phyloP scores from a whole-genome alignment of 2,113 vertebrate species.

The Origma solitaria region DNA sequence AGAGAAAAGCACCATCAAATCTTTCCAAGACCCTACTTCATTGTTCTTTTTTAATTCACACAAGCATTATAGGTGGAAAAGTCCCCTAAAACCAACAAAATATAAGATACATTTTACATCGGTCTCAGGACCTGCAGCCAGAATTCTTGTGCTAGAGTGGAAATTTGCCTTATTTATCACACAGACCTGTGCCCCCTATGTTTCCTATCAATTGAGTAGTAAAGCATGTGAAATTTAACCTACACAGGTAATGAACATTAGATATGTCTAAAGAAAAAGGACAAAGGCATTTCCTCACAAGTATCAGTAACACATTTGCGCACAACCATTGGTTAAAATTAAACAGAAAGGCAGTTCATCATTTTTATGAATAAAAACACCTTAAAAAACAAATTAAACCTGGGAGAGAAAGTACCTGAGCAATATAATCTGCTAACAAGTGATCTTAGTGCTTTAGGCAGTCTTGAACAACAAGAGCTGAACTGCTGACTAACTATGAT shows the following conservation, averaged over 20 bases:
- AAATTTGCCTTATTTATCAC: not conserved
- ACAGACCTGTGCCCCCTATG: not conserved
- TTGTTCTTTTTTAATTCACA: not conserved
- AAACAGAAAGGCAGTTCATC: not conserved
- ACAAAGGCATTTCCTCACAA: not conserved
- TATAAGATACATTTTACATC: not conserved
- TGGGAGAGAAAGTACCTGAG: not conserved
- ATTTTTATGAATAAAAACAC: not conserved
- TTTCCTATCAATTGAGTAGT: not conserved
- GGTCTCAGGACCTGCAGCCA: not conserved
- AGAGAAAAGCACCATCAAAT: not conserved
- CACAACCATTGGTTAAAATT: not conserved
- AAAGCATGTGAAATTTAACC: not conserved
- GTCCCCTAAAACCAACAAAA: not conserved
- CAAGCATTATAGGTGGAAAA: not conserved
- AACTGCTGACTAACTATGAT: constrained; percentile 36
- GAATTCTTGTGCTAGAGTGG: not conserved
- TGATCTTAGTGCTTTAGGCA: not conserved
- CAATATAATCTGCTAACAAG: not conserved
- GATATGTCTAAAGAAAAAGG: not conserved
- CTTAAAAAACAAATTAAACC: not conserved
- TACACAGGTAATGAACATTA: not conserved
- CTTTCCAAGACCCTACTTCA: not conserved
- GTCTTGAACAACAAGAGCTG: not conserved
- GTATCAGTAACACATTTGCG: not conserved